A percentile compares a stretch with the other conserved stretches of the same genome.
Evolutionary conservation across 2,888 invertebrate species (phyloP).

Genomic region (Brachycybe producta): DNA sequence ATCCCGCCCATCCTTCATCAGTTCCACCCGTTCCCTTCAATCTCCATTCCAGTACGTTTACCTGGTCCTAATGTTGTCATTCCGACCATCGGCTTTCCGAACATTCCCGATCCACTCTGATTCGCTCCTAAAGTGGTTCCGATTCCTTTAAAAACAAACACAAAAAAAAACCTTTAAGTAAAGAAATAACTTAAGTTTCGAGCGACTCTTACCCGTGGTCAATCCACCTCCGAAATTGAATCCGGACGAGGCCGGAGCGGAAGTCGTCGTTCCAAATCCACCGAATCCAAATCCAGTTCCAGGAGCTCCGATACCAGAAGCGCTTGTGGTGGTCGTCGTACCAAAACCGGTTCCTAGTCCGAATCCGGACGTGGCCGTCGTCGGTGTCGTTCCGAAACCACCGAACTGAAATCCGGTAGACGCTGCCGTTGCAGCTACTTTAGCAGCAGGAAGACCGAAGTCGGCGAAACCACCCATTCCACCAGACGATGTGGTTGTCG

Average conservation of each 20-base stretch:
- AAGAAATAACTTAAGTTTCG: no score
- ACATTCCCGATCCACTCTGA: background rate
- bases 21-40: no score
- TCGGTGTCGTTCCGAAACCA: background rate
- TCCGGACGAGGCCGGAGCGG: slow-evolving; percentile 5
- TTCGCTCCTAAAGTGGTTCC: background rate
- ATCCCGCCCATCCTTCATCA: no score
- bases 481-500: no score
- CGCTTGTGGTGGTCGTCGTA: background rate
- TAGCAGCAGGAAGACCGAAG: no score
- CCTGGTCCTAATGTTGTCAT: no score
- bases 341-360: slow-evolving; percentile 1
- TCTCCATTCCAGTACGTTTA: no score
- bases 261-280: slow-evolving; percentile 10
- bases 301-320: background rate
- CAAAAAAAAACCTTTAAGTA: no score
- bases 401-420: slow-evolving; percentile 5
- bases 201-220: slow-evolving; percentile 1
- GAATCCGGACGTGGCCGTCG: slow-evolving; percentile 8
- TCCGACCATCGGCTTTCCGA: slow-evolving; percentile 1
- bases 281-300: slow-evolving; percentile 6
- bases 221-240: slow-evolving; percentile 6
- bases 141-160: background rate
- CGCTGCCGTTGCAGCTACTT: no score
- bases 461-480: no score